A percentile compares a stretch with the other conserved stretches of the same genome.
phyloP scores from a whole-genome alignment of 2,888 invertebrate genomes.

The Tachina fera region DNA sequence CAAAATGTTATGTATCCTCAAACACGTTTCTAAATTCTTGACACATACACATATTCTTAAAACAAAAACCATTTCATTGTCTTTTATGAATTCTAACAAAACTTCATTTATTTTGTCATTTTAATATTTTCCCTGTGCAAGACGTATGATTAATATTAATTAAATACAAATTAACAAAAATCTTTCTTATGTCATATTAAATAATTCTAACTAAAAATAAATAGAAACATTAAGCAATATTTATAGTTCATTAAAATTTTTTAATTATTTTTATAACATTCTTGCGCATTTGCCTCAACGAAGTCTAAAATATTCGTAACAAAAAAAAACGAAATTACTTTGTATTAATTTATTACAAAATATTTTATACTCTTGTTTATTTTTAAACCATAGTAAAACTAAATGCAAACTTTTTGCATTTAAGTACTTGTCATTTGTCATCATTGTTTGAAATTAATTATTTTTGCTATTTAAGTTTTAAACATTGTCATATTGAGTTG shows the following conservation, averaged over 20 bases:
- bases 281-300: slow-evolving; percentile 7
- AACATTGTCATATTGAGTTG: slow-evolving; percentile 33
- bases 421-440: slow-evolving; percentile 15
- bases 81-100: background rate
- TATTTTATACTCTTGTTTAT: slow-evolving; percentile 11
- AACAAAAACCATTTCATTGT: no score
- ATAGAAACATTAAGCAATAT: background rate
- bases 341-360: slow-evolving; percentile 8
- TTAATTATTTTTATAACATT: slow-evolving; percentile 36
- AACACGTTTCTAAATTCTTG: no score
- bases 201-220: background rate
- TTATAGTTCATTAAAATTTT: slow-evolving; percentile 22
- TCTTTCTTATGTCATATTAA: slow-evolving; percentile 1
- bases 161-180: slow-evolving; percentile 2
- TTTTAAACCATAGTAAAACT: slow-evolving; percentile 3
- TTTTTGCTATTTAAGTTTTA: slow-evolving; percentile 15
- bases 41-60: no score
- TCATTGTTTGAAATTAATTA: slow-evolving; percentile 13
- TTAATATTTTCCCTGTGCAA: background rate
- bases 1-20: no score
- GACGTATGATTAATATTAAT: slow-evolving; percentile 25
- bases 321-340: slow-evolving; percentile 16
- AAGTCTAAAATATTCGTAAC: slow-evolving; percentile 19
- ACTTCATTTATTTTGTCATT: background rate
- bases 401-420: background rate